Percentiles rank a stretch among this genome's conserved stretches.
phyloP scores from a whole-genome alignment of 2,888 invertebrate species.

The Dinocampus coccinellae region DNA sequence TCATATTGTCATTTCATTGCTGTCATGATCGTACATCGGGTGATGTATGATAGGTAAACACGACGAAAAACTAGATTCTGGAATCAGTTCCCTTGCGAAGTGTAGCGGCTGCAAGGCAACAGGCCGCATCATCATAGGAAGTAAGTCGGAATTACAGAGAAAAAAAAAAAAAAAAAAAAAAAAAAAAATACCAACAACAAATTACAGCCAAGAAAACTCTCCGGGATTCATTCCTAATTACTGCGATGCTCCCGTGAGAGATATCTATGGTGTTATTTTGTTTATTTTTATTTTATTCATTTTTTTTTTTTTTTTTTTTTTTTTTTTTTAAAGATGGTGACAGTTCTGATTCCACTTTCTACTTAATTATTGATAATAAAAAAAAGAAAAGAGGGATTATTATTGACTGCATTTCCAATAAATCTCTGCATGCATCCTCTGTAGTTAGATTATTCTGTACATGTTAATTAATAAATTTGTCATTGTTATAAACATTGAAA shows the following conservation, averaged over 20 bases:
- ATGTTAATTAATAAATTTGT: conserved; percentile 33
- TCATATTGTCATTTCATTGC: conserved; percentile 64
- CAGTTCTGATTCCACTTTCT: conserved; percentile 51
- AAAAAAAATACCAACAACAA: conserved; percentile 19
- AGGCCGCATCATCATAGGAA: conserved; percentile 68
- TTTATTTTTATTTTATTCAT: conserved; percentile 44
- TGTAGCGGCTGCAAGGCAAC: conserved; percentile 68
- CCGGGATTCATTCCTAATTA: conserved; percentile 51
- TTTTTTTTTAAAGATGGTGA: conserved; percentile 55
- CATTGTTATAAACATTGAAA: conserved; percentile 43
- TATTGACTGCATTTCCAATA: background rate
- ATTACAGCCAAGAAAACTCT: conserved; percentile 60
- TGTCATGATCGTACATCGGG: conserved; percentile 67
- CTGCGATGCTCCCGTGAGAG: conserved; percentile 36
- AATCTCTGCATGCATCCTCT: conserved; percentile 51
- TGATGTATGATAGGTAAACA: conserved; percentile 68
- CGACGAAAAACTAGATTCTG: conserved; percentile 67
- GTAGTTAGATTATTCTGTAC: conserved; percentile 34
- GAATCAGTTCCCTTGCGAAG: conserved; percentile 68
- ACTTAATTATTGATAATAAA: conserved; percentile 12
- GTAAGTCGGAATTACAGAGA: conserved; percentile 61
- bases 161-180: conserved; percentile 29
- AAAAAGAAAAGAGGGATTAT: background rate
- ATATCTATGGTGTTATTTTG: conserved; percentile 39
- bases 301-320: conserved; percentile 41